phyloP scores from a whole-genome alignment of 2,888 invertebrate genomes.

The Acutogordius australiensis region DNA sequence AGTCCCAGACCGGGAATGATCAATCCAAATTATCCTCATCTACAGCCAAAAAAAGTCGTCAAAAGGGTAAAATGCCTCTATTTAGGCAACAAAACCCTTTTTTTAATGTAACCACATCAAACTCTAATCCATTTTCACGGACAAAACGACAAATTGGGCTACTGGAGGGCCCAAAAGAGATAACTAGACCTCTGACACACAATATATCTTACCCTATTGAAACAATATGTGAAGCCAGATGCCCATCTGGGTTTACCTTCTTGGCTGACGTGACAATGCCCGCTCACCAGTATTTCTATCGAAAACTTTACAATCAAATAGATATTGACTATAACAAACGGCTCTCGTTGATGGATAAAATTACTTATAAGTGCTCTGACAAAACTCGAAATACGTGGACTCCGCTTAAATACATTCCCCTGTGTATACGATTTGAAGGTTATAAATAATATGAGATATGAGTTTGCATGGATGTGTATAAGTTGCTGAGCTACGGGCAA shows the following conservation, averaged over 20 bases:
- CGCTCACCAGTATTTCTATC: not conserved
- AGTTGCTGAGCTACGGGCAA: too few species aligned
- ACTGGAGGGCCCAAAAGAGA: not conserved
- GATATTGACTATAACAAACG: not conserved
- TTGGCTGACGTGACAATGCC: not conserved
- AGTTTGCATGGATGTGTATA: too few species aligned
- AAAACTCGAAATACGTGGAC: not conserved
- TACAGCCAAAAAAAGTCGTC: not conserved
- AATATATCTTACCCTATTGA: not conserved
- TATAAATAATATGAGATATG: too few species aligned
- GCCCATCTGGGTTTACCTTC: not conserved
- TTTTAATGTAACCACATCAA: not conserved
- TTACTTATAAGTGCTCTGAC: not conserved
- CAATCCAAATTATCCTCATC: too few species aligned
- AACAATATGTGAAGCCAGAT: not conserved
- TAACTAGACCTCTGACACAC: not conserved
- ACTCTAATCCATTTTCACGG: not conserved
- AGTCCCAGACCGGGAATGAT: too few species aligned
- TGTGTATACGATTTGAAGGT: not conserved
- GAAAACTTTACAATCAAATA: not conserved
- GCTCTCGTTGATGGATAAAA: not conserved
- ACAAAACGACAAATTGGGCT: not conserved
- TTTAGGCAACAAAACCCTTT: not conserved
- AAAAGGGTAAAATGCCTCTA: not conserved
- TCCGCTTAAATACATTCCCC: conserved; percentile 1